phyloP scores from a whole-genome alignment of 2,113 vertebrate genomes.

The Poicephalus gulielmi region DNA sequence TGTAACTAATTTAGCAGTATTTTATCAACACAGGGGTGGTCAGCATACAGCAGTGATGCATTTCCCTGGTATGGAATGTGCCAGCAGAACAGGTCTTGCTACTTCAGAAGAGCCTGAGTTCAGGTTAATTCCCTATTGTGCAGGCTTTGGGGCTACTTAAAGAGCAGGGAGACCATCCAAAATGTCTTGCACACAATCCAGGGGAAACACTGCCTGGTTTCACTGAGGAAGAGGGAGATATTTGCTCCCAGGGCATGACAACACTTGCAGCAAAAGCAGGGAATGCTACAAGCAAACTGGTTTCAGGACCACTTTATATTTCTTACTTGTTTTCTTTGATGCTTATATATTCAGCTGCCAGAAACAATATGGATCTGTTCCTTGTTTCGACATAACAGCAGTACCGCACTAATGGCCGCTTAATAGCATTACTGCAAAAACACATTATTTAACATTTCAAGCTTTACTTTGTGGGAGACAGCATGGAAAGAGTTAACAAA shows the following conservation, averaged over 20 bases:
- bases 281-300: neutral
- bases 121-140: neutral
- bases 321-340: neutral
- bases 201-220: neutral
- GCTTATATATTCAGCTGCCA: neutral
- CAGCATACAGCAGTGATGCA: rapidly evolving
- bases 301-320: neutral
- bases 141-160: conserved; percentile 6
- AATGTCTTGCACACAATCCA: neutral
- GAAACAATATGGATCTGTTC: neutral
- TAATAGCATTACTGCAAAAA: neutral
- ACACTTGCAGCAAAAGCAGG: neutral
- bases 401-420: neutral
- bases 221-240: neutral
- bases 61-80: rapidly evolving
- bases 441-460: neutral
- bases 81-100: neutral
- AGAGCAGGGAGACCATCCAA: neutral
- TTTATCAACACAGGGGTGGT: neutral
- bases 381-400: neutral
- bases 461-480: neutral
- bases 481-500: no score
- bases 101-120: neutral
- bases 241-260: neutral
- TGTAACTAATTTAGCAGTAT: neutral